Evolutionary conservation across 2,797 vertebrate species (phyloP).

Genomic region (Pipistrellus pipistrellus): DNA sequence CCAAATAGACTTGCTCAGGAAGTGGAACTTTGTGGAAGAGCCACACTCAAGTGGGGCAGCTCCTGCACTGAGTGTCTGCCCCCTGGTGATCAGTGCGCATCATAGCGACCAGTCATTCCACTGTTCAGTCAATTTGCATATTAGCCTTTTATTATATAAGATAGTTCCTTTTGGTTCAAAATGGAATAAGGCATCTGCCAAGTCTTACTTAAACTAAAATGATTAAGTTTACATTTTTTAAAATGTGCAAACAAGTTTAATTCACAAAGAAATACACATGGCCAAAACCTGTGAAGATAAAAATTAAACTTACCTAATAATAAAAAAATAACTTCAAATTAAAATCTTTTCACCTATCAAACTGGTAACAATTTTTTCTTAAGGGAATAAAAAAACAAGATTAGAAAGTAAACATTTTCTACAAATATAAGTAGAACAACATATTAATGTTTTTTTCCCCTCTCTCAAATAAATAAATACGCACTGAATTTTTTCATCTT

Average conservation of each 20-base stretch:
- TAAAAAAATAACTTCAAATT: slow-evolving; percentile 37
- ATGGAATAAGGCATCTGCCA: background rate
- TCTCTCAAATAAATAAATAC: background rate
- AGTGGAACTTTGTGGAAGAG: no score
- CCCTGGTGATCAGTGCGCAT: no score
- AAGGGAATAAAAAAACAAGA: background rate
- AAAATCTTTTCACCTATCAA: background rate
- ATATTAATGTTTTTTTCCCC: background rate
- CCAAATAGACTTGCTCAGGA: no score
- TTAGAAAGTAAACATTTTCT: background rate
- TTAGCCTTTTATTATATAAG: no score
- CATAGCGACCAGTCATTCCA: no score
- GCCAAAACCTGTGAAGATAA: background rate
- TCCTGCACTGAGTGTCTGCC: no score
- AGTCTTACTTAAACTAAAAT: background rate
- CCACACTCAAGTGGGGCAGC: no score
- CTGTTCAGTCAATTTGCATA: no score
- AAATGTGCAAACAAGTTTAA: slow-evolving; percentile 23
- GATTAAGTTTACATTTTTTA: background rate
- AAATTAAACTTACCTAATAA: background rate
- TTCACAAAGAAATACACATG: background rate
- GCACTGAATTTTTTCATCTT: slow-evolving; percentile 45
- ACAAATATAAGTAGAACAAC: background rate
- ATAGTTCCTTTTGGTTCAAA: background rate
- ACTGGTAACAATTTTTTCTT: background rate